phyloP scores from a whole-genome alignment of 2,113 vertebrate species.

The Barnardius zonarius region DNA sequence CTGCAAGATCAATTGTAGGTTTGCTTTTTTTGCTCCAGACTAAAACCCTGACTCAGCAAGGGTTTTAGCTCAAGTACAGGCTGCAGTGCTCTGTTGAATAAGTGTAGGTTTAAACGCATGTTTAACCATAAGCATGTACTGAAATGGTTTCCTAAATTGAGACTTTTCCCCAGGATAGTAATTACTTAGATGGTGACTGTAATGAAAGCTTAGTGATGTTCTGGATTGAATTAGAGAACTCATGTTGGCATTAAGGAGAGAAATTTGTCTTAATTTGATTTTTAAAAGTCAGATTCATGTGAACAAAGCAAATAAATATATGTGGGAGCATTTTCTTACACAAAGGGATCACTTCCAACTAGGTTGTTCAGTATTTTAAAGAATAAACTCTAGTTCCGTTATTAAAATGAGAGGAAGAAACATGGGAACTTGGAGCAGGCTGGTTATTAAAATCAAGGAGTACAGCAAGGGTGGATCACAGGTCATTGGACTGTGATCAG shows the following conservation, averaged over 20 bases:
- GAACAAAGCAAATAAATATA: neutral
- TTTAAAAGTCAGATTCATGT: neutral
- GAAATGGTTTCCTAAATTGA: neutral
- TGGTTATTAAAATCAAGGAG: neutral
- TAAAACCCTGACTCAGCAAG: neutral
- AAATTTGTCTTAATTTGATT: neutral
- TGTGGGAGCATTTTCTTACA: neutral
- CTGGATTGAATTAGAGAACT: neutral
- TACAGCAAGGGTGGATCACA: neutral
- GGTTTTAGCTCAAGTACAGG: neutral
- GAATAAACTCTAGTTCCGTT: neutral
- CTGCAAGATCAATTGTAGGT: neutral
- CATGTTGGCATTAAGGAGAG: neutral
- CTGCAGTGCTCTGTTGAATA: neutral
- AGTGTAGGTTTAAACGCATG: neutral
- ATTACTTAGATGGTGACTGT: neutral
- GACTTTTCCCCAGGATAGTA: neutral
- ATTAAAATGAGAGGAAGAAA: neutral
- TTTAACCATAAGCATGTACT: neutral
- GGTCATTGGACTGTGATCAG: neutral
- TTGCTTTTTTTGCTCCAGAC: neutral
- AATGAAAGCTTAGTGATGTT: neutral
- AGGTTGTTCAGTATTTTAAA: neutral
- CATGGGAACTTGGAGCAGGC: neutral
- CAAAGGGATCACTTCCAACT: neutral